Conservation (phyloP, 1,140 invertebrate genomes). For the Drosophila tropicalis region DNA sequence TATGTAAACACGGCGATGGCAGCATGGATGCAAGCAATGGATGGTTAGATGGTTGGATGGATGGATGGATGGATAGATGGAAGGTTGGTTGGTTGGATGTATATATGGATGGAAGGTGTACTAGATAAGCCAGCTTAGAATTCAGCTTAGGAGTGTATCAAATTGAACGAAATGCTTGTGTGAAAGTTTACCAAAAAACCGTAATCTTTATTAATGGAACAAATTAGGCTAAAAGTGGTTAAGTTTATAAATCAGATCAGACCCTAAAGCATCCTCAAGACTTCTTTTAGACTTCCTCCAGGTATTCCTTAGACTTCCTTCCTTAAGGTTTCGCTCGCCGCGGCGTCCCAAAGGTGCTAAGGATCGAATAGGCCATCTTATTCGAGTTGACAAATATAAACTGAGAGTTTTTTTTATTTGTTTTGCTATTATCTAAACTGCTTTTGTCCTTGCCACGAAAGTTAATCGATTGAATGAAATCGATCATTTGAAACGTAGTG, state of each 20-base stretch:
- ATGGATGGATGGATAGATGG: neutral
- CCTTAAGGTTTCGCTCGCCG: too few species aligned
- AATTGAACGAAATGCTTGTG: constrained; percentile 26
- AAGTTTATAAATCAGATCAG: constrained; percentile 4
- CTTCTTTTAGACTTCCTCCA: too few species aligned
- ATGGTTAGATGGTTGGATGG: neutral
- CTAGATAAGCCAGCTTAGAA: constrained; percentile 43
- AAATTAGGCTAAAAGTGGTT: neutral
- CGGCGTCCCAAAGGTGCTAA: too few species aligned
- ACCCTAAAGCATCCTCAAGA: too few species aligned
- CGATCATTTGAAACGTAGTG: too few species aligned
- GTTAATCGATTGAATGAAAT: too few species aligned
- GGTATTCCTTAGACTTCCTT: too few species aligned
- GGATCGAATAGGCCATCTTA: too few species aligned
- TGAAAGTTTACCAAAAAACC: constrained; percentile 25
- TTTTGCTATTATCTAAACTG: too few species aligned
- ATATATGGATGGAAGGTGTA: constrained; percentile 23
- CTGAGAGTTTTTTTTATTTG: too few species aligned
- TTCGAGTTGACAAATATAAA: too few species aligned
- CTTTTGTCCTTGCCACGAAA: too few species aligned
- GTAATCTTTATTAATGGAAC: neutral
- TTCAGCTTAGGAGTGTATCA: constrained; percentile 19
- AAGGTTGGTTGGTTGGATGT: neutral
- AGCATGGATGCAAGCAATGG: constrained; percentile 10
- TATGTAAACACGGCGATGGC: constrained; percentile 6